A percentile compares a stretch with the other conserved stretches of the same genome.
Conservation (phyloP, 2,113 vertebrate species). For the Alosa alosa region DNA sequence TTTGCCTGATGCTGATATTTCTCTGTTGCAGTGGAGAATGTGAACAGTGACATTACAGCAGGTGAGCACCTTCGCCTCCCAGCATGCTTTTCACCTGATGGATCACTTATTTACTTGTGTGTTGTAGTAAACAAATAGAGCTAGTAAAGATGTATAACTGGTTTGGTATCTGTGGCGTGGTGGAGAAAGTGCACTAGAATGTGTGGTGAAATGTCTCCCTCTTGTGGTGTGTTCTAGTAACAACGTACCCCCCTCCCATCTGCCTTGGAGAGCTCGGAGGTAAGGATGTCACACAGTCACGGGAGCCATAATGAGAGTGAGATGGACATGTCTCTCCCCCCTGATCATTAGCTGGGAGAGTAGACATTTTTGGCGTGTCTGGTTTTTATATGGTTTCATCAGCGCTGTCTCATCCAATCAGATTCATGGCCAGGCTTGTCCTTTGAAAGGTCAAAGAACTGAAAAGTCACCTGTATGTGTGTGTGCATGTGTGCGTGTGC, state of each 20-base stretch:
- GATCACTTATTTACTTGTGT: no score
- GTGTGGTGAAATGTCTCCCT: constrained; percentile 34
- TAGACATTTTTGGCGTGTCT: neutral
- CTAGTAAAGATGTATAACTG: no score
- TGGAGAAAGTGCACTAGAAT: neutral
- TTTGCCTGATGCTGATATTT: neutral
- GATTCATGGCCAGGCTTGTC: neutral
- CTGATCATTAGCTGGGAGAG: neutral
- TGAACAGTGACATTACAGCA: constrained; percentile 70
- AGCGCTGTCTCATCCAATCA: neutral
- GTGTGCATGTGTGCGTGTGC: neutral
- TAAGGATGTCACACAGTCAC: constrained; percentile 55
- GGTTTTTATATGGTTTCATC: neutral
- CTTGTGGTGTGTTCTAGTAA: constrained; percentile 62
- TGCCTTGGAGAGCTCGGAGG: constrained; percentile 72
- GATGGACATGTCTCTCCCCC: constrained; percentile 43
- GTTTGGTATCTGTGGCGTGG: neutral
- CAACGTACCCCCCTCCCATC: constrained; percentile 70
- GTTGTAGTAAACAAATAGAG: no score
- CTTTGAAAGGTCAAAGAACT: neutral
- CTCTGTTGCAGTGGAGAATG: constrained; percentile 73
- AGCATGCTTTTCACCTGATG: neutral
- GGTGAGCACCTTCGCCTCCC: constrained; percentile 59
- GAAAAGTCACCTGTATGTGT: neutral
- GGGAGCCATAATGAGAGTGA: constrained; percentile 14